Base-by-base conservation (phyloP, 2,797 vertebrate genomes). In the Chrysolophus pictus region DNA sequence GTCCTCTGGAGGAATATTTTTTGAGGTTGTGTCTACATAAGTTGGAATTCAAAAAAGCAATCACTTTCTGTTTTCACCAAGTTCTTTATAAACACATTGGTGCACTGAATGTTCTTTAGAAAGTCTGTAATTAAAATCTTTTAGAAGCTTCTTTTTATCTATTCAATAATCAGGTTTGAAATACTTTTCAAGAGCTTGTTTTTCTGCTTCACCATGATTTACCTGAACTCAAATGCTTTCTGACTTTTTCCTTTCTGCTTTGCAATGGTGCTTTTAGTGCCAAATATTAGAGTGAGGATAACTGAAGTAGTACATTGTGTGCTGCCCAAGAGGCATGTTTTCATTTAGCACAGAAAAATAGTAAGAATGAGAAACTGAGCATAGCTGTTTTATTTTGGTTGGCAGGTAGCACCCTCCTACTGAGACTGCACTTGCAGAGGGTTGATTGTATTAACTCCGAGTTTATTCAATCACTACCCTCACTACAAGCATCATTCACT, bases 111-210 rank as follows among this genome's bases (percentile, higher is more conserved):
- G 51, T 70, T 88, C 42, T 69, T 63, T 47, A 84, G 71, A 63
- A 42, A 56, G 60, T 64, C 77, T 94, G 55, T 73, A 84, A 62
- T 91, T 70, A 56, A 91, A 88, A 56, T 76, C 60, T 80, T 67
- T 31, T 21, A 86, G 84, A 68, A 76, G 51, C n/a, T 90, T 56
- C n/a, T 70, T 3, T 63, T 84, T 88, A 69, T 60, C 80, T 76
- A 9, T 70, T 67, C 68, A 56, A 13, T n/a, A 56, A 47, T 56
- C 67, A 88, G 56, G 39, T 67, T 42, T 58, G 47, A 64, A 63
- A 46, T 79, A 44, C 47, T 90, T 84, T 76, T 37, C 74, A 39
- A 44, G 65, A 79, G 14, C 46, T 71, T 78, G 11, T 44, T 51
- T 80, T 83, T 62, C 76, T 87, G 37, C 69, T 75, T 83, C 49